Percentiles rank a stretch among this genome's conserved stretches.
Conservation (phyloP, 2,113 vertebrate species). For the Otolemur garnettii region DNA sequence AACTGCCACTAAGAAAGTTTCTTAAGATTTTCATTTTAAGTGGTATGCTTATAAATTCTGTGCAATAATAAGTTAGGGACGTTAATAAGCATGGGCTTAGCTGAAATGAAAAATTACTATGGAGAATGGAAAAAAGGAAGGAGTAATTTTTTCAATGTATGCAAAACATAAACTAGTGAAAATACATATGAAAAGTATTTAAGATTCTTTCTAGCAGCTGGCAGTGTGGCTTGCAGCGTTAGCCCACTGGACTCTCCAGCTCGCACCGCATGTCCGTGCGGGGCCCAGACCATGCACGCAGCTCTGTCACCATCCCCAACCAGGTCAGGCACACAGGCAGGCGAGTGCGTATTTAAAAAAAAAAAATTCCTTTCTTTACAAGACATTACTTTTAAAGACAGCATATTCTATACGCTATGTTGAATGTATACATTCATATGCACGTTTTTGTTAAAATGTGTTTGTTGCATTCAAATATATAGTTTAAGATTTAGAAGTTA, state of each 20-base stretch:
- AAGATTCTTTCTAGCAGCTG: slow-evolving; percentile 71
- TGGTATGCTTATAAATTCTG: neutral
- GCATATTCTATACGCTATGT: neutral
- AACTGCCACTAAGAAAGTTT: neutral
- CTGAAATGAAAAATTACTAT: neutral
- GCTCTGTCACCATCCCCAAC: neutral
- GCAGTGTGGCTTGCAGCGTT: slow-evolving; percentile 57
- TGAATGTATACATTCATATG: neutral
- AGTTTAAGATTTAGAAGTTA: neutral
- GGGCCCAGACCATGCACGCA: neutral
- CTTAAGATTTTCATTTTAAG: slow-evolving; percentile 1
- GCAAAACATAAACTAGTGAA: neutral
- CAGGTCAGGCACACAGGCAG: neutral
- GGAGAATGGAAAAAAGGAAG: neutral
- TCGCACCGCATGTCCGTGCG: slow-evolving; percentile 50
- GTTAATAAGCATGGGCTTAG: neutral
- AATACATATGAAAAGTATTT: neutral
- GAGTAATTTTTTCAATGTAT: neutral
- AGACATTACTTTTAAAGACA: neutral
- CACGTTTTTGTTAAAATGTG: neutral
- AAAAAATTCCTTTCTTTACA: neutral
- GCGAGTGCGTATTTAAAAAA: neutral
- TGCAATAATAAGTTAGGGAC: neutral
- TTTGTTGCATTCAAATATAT: neutral
- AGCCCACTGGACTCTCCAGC: neutral